Evolutionary conservation across 2,888 invertebrate genomes (phyloP), one percentile per base, ranked within the genome.

Genomic region (Mechanitis messenoides): DNA sequence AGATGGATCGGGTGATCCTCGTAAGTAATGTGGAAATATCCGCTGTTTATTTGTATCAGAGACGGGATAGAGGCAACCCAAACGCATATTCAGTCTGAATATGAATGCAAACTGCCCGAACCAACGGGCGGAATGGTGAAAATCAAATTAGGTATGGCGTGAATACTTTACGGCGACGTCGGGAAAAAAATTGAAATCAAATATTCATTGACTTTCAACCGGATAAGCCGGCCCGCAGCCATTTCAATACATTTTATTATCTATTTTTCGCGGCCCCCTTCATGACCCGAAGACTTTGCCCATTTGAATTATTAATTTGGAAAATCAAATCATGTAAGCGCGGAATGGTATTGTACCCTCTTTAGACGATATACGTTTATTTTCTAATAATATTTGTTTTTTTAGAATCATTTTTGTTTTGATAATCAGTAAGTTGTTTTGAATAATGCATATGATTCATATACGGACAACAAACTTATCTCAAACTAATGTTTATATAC

Each of bases 121-220:
- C 85, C 84, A 89, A 89, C 82, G 85, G 83, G 80, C 82, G 83
- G 73, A 89, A 90, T 87, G 87, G 90, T 85, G 85, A 87, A 88
- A 90, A 90, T 89, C 90, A 90, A 90, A 90, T 90, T 90, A 90
- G 90, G 90, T 89, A 89, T 87, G 82, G 89, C 87, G 87, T 84
- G 87, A 89, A 89, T 90, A 88, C 90, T 90, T 90, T 90, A 90
- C 89, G 87, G 88, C 72, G 74, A 87, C 86, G 88, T 81, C 81
- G 87, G 81, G 79, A 84, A 88, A 88, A 88, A 90, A 90, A 90
- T 90, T 90, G 90, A 90, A 90, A 90, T 90, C 90, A 90, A 90
- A 89, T 90, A 90, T 90, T 90, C 90, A 90, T 90, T 86, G 90
- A 88, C 86, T 90, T 81, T 87, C 83, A 87, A 89, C 88, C 86